Evolutionary conservation across 1,140 invertebrate species (phyloP), one percentile per base, ranked within the genome.

Genomic region (Lepidurus arcticus): DNA sequence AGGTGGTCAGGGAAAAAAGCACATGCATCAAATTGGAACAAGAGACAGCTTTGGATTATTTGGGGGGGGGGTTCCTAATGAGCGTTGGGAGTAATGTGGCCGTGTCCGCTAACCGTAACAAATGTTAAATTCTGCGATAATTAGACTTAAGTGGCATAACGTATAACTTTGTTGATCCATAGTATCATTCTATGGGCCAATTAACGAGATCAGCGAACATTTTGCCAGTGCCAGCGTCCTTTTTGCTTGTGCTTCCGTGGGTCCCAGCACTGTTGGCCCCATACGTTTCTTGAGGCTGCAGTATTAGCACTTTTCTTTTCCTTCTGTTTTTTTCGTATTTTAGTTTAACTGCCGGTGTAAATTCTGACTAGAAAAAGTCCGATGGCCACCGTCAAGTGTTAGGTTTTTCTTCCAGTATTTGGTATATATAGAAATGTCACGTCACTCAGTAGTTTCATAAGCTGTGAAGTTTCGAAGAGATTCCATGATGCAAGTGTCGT

Each of bases 311-410:
- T 65, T 65, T 65, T 65, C 16, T 16, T 47, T 47, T 16, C 34
- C 34, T 34, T 47, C 13, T 65, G 8, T 65, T 65, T 16, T 7
- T 16, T 21, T 65, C 8, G 21, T 21, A 21, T 65, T 9, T 65
- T 65, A 21, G 16, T 65, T 65, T 65, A 21, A 21, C 53, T 34
- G 34, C n/a, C 9, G 16, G 53, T 65, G 16, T 16, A 4, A 65
- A n/a, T 65, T 47, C 7, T 65, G 53, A 65, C 53, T 65, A 65
- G 53, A 65, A 65, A 65, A 65, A 65, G 53, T 65, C 21, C n/a
- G 5, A 65, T 21, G 16, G 8, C 6, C 53, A 65, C 53, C 53
- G 7, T 21, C 53, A 16, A n/a, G 21, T 65, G 34, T 34, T 3
- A 34, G 34, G 4, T 34, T 34, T 34, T 34, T 34, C 34, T 11